A percentile compares a stretch with the other conserved stretches of the same genome.
Evolutionary conservation across 2,888 invertebrate species (phyloP).

Genomic region (Eumerus sabulonum): DNA sequence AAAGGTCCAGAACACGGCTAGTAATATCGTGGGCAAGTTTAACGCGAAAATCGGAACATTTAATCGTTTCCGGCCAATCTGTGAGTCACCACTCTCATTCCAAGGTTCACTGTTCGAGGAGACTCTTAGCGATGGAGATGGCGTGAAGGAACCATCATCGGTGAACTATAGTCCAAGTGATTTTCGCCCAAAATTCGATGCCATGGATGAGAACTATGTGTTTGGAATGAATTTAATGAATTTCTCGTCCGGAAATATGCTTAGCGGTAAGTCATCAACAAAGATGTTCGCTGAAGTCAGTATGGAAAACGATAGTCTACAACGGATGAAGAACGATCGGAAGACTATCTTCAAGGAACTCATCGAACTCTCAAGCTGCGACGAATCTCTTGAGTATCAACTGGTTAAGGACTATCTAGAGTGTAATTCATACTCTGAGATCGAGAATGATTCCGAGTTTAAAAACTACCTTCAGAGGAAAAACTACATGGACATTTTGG

Average conservation of each 20-base stretch:
- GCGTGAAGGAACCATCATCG: slow-evolving; percentile 8
- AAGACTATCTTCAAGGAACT: slow-evolving; percentile 75
- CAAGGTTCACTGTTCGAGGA: slow-evolving; percentile 77
- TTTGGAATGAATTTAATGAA: slow-evolving; percentile 76
- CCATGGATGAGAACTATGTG: slow-evolving; percentile 72
- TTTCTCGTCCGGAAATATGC: slow-evolving; percentile 74
- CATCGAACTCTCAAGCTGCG: slow-evolving; percentile 76
- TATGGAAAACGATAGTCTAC: slow-evolving; percentile 72
- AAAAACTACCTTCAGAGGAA: slow-evolving; percentile 77
- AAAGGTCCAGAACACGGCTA: slow-evolving; percentile 76
- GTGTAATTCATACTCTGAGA: slow-evolving; percentile 78
- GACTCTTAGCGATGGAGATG: slow-evolving; percentile 34
- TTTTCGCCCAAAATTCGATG: slow-evolving; percentile 73
- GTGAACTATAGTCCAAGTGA: slow-evolving; percentile 73
- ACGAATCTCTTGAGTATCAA: slow-evolving; percentile 77
- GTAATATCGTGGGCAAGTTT: slow-evolving; percentile 75
- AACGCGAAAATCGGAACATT: slow-evolving; percentile 74
- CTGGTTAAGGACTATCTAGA: slow-evolving; percentile 77
- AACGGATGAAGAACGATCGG: slow-evolving; percentile 73
- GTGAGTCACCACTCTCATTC: slow-evolving; percentile 77
- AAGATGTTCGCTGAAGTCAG: slow-evolving; percentile 52
- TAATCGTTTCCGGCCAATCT: slow-evolving; percentile 71
- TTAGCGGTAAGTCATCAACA: slow-evolving; percentile 76
- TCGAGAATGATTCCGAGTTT: slow-evolving; percentile 77
- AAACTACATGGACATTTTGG: slow-evolving; percentile 77